phyloP scores from a whole-genome alignment of 2,113 vertebrate species.

The Epinephelus fuscoguttatus region DNA sequence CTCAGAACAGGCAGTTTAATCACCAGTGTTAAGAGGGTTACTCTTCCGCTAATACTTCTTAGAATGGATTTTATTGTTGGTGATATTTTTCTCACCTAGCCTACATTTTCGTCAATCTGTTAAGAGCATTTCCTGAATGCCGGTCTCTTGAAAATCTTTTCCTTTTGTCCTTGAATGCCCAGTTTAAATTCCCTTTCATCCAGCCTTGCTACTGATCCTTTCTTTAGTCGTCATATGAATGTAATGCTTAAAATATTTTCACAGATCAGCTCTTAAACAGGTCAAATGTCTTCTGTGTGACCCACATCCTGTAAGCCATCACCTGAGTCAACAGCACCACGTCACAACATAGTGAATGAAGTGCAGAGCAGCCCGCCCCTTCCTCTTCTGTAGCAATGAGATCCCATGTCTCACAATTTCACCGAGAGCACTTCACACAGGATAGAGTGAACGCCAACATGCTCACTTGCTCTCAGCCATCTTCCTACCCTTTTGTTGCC shows the following conservation, averaged over 20 bases:
- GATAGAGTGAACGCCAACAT: constrained; percentile 38
- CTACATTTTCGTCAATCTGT: constrained; percentile 28
- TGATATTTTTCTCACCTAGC: constrained; percentile 20
- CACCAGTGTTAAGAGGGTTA: constrained; percentile 45
- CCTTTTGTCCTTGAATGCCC: background rate
- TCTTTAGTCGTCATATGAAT: background rate
- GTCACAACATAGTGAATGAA: constrained; percentile 7
- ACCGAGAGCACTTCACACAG: constrained; percentile 32
- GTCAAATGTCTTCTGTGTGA: background rate
- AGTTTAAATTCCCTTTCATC: constrained; percentile 5
- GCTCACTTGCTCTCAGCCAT: constrained; percentile 46
- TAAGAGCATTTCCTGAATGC: constrained; percentile 31
- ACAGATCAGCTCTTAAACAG: constrained; percentile 7
- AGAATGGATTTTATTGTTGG: constrained; percentile 44
- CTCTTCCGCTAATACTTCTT: constrained; percentile 17
- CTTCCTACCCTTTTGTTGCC: constrained; percentile 56
- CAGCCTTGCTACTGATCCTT: background rate
- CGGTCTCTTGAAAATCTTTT: constrained; percentile 9
- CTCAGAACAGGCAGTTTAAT: constrained; percentile 18
- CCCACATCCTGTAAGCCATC: background rate
- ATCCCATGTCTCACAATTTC: constrained; percentile 37
- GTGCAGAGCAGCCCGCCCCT: background rate
- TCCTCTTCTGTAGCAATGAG: background rate
- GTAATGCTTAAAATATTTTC: background rate
- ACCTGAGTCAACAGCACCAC: constrained; percentile 21